phyloP scores from a whole-genome alignment of 2,797 vertebrate species.

The Salarias fasciatus region DNA sequence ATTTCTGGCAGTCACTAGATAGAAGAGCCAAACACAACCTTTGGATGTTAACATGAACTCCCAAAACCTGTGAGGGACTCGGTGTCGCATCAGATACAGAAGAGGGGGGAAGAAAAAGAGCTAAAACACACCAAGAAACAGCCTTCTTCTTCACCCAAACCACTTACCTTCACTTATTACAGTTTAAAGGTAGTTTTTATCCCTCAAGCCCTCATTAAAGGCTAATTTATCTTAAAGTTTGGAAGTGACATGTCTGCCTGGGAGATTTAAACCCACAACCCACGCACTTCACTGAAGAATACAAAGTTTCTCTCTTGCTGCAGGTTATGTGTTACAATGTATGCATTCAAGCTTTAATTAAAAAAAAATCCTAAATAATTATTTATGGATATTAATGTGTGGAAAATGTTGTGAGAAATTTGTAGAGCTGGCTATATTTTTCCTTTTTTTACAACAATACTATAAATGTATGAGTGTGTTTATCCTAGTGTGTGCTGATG shows the following conservation, averaged over 20 bases:
- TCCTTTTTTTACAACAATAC: constrained; percentile 14
- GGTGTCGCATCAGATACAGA: not conserved
- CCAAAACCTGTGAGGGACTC: constrained; percentile 10
- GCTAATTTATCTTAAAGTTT: constrained; percentile 46
- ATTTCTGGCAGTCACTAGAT: constrained; percentile 24
- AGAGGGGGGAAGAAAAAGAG: constrained; percentile 25
- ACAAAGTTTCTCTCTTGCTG: constrained; percentile 8
- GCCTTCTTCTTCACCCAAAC: constrained; percentile 18
- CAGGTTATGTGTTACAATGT: constrained; percentile 9
- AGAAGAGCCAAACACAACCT: constrained; percentile 42
- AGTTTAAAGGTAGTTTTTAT: constrained; percentile 28
- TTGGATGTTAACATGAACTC: constrained; percentile 26
- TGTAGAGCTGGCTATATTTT: not conserved
- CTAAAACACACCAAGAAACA: constrained; percentile 17
- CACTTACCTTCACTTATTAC: constrained; percentile 29
- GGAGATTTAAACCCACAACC: constrained; percentile 35
- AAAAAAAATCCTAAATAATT: constrained; percentile 1
- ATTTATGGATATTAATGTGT: constrained; percentile 1
- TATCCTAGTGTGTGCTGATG: constrained; percentile 37
- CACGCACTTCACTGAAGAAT: constrained; percentile 23
- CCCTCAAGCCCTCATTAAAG: constrained; percentile 49
- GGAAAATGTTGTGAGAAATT: constrained; percentile 9
- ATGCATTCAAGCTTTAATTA: constrained; percentile 2
- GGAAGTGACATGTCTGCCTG: constrained; percentile 35
- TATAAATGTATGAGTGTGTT: constrained; percentile 17